Conservation (phyloP, 1,140 invertebrate species). For the Drosophila pectinifera region DNA sequence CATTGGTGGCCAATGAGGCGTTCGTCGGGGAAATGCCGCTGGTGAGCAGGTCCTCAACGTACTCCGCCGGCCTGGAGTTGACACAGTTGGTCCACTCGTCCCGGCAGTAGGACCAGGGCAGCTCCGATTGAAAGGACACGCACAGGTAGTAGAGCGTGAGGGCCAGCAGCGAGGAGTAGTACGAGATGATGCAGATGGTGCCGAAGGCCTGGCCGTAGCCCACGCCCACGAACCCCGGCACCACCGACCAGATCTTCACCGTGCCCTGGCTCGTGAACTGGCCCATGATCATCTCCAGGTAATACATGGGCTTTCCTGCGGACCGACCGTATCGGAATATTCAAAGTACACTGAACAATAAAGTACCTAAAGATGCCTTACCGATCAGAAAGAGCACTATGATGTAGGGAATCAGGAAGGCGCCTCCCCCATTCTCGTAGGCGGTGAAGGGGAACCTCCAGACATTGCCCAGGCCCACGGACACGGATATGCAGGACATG, state of each 20-base stretch:
- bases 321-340: too few species aligned
- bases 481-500: constrained; percentile 95
- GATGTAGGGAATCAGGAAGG: constrained; percentile 93
- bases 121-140: constrained; percentile 87
- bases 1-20: constrained; percentile 2
- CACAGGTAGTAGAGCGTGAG: constrained; percentile 89
- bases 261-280: constrained; percentile 89
- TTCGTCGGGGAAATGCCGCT: constrained; percentile 14
- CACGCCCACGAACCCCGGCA: constrained; percentile 88
- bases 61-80: constrained; percentile 49
- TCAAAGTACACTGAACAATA: too few species aligned
- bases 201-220: constrained; percentile 91
- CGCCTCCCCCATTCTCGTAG: constrained; percentile 90
- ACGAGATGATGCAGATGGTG: constrained; percentile 89
- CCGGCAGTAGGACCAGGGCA: constrained; percentile 89
- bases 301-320: constrained; percentile 90
- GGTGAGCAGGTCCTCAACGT: constrained; percentile 20
- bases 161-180: constrained; percentile 90
- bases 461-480: constrained; percentile 91
- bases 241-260: constrained; percentile 87
- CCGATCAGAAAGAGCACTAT: constrained; percentile 93
- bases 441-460: constrained; percentile 92
- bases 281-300: constrained; percentile 91
- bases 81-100: constrained; percentile 87
- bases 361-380: constrained; percentile 51